These are phyloP conservation scores for Sialia sialis DNA, from an alignment of 2,113 vertebrate species.

Conservation along the genomic window DNA sequence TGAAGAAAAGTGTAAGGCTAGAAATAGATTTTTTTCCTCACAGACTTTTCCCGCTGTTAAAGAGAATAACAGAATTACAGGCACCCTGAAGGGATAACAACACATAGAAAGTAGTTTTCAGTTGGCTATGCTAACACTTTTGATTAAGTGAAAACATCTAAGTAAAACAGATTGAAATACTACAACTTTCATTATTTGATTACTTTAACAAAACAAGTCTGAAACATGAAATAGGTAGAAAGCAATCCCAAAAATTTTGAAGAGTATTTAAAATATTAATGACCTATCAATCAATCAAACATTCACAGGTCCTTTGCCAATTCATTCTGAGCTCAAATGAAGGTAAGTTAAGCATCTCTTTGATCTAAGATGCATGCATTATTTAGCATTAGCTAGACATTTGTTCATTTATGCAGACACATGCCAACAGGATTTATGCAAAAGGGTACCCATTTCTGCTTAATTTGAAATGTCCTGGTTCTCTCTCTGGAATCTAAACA, in stretches of 20 bases:
- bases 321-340: neutral
- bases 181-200: neutral
- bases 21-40: neutral
- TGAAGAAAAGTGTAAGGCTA: neutral
- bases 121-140: neutral
- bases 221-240: neutral
- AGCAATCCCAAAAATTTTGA: neutral
- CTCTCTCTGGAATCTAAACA: neutral
- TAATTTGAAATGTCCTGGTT: slow-evolving; percentile 15
- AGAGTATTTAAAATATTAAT: slow-evolving; percentile 37
- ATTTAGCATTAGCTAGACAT: slow-evolving; percentile 44
- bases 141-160: neutral
- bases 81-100: neutral
- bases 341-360: slow-evolving; percentile 31
- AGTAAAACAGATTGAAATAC: neutral
- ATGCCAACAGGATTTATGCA: slow-evolving; percentile 23
- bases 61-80: neutral
- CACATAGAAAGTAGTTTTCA: neutral
- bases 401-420: slow-evolving; percentile 28
- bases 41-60: neutral
- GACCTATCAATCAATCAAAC: neutral
- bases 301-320: neutral
- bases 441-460: neutral
- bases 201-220: neutral
- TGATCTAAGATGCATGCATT: slow-evolving; percentile 21